Conservation (phyloP, 2,797 vertebrate genomes). For the Coccyzus lansbergi region DNA sequence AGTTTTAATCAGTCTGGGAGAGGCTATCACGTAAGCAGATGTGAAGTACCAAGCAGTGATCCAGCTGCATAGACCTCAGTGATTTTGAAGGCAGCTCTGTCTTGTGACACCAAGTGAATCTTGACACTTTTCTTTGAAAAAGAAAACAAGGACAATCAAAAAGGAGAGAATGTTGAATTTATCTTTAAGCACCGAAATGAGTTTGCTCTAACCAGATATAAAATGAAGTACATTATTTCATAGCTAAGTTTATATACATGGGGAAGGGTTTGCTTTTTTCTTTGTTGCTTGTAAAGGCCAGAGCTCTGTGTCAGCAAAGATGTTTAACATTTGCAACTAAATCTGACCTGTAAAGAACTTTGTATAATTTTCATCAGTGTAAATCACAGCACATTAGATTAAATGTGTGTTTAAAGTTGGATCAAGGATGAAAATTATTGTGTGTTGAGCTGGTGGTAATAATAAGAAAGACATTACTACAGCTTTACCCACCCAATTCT, state of each 20-base stretch:
- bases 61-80: background rate
- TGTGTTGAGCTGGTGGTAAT: background rate
- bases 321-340: background rate
- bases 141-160: background rate
- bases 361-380: background rate
- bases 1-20: background rate
- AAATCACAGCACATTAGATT: background rate
- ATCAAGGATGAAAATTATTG: background rate
- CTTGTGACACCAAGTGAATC: background rate
- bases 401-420: background rate
- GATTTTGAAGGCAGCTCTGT: background rate
- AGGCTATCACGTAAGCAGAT: background rate
- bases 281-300: background rate
- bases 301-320: background rate
- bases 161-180: background rate
- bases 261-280: background rate
- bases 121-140: background rate
- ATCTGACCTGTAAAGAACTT: background rate
- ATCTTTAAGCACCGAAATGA: background rate
- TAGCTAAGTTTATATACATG: fast-evolving
- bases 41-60: background rate
- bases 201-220: background rate
- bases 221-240: background rate
- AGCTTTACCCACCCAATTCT: background rate
- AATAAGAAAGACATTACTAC: background rate